Conservation (phyloP, 2,113 vertebrate species). For the Xenotilapia caudafasciata region DNA sequence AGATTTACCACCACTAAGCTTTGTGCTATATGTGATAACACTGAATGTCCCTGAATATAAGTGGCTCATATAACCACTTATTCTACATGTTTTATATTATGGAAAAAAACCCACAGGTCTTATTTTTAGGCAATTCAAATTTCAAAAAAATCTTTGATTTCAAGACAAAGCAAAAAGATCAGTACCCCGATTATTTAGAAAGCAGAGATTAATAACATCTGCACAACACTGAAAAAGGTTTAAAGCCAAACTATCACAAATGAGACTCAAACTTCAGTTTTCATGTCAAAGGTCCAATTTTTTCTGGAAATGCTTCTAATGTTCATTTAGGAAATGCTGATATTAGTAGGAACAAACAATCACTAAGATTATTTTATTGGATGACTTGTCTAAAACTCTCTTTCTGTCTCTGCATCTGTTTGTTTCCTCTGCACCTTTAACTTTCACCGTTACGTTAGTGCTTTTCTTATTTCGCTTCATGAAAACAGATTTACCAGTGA, state of each 20-base stretch:
- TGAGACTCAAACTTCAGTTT: not conserved
- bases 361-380: not conserved
- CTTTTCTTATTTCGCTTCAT: not conserved
- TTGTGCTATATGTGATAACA: not conserved
- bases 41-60: not conserved
- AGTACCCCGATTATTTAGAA: not conserved
- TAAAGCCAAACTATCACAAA: fast-evolving
- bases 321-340: not conserved
- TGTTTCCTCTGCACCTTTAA: not conserved
- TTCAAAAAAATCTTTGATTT: not conserved
- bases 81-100: not conserved
- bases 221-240: not conserved
- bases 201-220: not conserved
- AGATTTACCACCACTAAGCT: not conserved
- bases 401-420: not conserved
- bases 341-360: not conserved
- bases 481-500: slow-evolving; percentile 9
- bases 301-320: not conserved
- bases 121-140: not conserved
- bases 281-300: not conserved
- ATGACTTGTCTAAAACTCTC: not conserved
- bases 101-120: not conserved
- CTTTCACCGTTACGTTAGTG: not conserved
- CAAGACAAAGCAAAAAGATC: not conserved
- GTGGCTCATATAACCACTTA: not conserved